Evolutionary conservation across 2,113 vertebrate species (phyloP).

Genomic region (Brachyhypopomus occidentalis): DNA sequence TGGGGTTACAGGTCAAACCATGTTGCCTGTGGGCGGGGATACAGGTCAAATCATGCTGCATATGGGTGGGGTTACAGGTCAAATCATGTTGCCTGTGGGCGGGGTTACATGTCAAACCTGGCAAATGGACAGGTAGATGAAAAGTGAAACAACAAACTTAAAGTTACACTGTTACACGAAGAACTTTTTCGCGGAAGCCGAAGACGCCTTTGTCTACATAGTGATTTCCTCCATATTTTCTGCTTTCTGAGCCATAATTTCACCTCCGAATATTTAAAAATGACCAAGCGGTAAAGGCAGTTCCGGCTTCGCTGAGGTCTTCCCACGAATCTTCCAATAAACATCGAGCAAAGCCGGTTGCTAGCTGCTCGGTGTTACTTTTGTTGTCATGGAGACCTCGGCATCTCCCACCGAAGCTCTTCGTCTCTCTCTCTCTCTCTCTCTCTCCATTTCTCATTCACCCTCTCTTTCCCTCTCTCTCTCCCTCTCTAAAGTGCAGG

Average conservation of each 20-base stretch:
- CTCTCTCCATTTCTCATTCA: conserved; percentile 64
- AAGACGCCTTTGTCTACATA: background rate
- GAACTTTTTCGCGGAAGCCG: background rate
- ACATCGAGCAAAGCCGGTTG: conserved; percentile 43
- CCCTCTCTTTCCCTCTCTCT: conserved; percentile 64
- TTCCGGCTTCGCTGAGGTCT: background rate
- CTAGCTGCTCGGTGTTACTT: conserved; percentile 60
- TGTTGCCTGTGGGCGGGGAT: too few species aligned
- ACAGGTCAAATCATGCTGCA: background rate
- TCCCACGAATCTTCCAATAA: conserved; percentile 33
- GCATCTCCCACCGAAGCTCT: conserved; percentile 63
- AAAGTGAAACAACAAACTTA: too few species aligned
- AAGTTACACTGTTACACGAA: too few species aligned
- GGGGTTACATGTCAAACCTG: background rate
- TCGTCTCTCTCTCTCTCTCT: conserved; percentile 66
- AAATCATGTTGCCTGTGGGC: too few species aligned
- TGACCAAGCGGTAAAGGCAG: background rate
- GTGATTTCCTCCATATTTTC: background rate
- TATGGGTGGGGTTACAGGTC: background rate
- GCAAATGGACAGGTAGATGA: background rate
- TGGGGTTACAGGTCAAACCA: background rate
- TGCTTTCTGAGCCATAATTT: background rate
- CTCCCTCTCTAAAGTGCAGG: conserved; percentile 63
- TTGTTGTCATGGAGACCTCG: conserved; percentile 74
- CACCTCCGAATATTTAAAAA: conserved; percentile 1